These are phyloP conservation scores for Cybosia mesomella DNA, from an alignment of 2,888 invertebrate genomes.

Conservation along the genomic window DNA sequence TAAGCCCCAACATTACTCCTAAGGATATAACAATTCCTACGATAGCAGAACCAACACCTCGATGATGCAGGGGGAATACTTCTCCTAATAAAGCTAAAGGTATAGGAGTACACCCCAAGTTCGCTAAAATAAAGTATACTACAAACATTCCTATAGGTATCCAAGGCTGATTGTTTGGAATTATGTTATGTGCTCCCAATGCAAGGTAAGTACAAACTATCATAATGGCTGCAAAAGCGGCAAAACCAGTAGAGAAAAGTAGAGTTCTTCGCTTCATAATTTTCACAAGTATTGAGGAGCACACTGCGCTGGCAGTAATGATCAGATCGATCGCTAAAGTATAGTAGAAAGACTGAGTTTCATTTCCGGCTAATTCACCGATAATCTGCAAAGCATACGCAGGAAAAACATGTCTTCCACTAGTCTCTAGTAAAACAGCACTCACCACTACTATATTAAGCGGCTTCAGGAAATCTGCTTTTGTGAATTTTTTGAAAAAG, in stretches of 20 bases:
- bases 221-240: conserved; percentile 56
- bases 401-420: conserved; percentile 70
- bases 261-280: conserved; percentile 64
- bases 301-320: conserved; percentile 61
- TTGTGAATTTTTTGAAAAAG: conserved; percentile 62
- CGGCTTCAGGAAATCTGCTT: conserved; percentile 67
- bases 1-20: conserved; percentile 56
- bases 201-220: conserved; percentile 61
- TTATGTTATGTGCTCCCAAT: conserved; percentile 50
- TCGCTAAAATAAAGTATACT: conserved; percentile 65
- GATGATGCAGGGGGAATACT: conserved; percentile 68
- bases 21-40: conserved; percentile 60
- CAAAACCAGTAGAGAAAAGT: conserved; percentile 63
- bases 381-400: conserved; percentile 70
- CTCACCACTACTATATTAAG: conserved; percentile 57
- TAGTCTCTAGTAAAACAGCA: conserved; percentile 60
- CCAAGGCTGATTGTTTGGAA: conserved; percentile 56
- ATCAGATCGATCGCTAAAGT: conserved; percentile 66
- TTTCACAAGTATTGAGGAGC: conserved; percentile 65
- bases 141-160: conserved; percentile 62
- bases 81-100: conserved; percentile 72
- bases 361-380: conserved; percentile 58
- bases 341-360: conserved; percentile 61
- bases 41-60: conserved; percentile 61
- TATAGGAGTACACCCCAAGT: conserved; percentile 72